phyloP scores from a whole-genome alignment of 1,140 invertebrate species.

The Diabrotica virgifera region DNA sequence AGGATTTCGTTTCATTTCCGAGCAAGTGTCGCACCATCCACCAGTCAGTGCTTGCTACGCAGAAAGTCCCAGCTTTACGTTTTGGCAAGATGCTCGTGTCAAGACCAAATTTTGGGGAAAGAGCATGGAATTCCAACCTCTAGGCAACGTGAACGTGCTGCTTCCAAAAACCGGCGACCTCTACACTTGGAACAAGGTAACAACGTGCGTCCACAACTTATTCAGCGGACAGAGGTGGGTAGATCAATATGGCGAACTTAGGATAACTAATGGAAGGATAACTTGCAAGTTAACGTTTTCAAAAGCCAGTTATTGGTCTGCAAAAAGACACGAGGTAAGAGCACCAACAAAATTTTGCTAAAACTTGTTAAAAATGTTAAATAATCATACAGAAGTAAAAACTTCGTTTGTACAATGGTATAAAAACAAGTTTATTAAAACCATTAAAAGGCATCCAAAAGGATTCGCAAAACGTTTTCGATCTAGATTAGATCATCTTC shows the following conservation, averaged over 20 bases:
- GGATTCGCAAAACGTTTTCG: no score
- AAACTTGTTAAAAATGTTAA: no score
- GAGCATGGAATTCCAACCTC: conserved; percentile 84
- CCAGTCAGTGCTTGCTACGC: conserved; percentile 81
- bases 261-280: conserved; percentile 64
- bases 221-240: conserved; percentile 82
- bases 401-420: no score
- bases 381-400: no score
- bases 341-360: neutral
- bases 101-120: conserved; percentile 91
- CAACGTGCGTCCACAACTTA: conserved; percentile 83
- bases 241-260: conserved; percentile 82
- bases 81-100: conserved; percentile 79
- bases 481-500: no score
- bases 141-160: conserved; percentile 59
- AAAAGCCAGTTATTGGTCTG: conserved; percentile 80
- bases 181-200: conserved; percentile 85
- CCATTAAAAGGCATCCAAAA: no score
- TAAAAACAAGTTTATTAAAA: no score
- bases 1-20: conserved; percentile 56
- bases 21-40: conserved; percentile 77
- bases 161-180: conserved; percentile 59
- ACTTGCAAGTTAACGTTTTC: conserved; percentile 78
- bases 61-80: conserved; percentile 72
- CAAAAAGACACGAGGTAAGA: conserved; percentile 66